Evolutionary conservation across 2,113 vertebrate genomes (phyloP).

Genomic region (Chauna torquata): DNA sequence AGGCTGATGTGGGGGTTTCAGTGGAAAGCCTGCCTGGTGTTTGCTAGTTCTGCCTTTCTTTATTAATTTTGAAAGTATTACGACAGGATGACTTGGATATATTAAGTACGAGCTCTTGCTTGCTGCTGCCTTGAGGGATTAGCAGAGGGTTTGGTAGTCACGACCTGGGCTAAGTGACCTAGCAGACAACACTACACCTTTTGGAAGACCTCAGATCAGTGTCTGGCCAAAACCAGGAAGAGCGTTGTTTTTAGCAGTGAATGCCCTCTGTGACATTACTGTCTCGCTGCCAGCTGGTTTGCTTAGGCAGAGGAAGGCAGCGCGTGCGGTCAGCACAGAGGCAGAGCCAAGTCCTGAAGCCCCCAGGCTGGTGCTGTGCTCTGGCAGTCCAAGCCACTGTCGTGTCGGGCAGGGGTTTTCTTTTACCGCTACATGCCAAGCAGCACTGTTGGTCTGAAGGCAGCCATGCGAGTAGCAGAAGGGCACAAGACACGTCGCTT

Average conservation of each 20-base stretch:
- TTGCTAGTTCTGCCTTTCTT: neutral
- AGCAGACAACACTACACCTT: neutral
- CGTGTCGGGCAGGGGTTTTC: neutral
- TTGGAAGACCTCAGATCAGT: neutral
- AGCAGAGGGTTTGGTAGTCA: accelerated
- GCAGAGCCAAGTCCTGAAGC: neutral
- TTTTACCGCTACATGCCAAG: neutral
- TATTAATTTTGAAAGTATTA: neutral
- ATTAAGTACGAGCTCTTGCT: neutral
- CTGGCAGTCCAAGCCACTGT: neutral
- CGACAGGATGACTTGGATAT: neutral
- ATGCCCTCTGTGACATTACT: accelerated
- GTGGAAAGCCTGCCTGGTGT: neutral
- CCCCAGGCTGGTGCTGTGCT: accelerated
- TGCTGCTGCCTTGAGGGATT: neutral
- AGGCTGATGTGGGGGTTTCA: conserved; percentile 36
- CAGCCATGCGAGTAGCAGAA: neutral
- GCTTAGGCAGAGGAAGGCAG: neutral
- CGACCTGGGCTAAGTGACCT: neutral
- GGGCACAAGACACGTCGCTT: neutral
- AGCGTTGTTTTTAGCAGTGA: accelerated
- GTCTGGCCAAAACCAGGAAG: neutral
- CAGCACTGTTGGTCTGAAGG: accelerated
- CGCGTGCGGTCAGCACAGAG: accelerated
- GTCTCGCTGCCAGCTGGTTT: neutral